phyloP scores from a whole-genome alignment of 2,113 vertebrate genomes.

The Ammodytes marinus region DNA sequence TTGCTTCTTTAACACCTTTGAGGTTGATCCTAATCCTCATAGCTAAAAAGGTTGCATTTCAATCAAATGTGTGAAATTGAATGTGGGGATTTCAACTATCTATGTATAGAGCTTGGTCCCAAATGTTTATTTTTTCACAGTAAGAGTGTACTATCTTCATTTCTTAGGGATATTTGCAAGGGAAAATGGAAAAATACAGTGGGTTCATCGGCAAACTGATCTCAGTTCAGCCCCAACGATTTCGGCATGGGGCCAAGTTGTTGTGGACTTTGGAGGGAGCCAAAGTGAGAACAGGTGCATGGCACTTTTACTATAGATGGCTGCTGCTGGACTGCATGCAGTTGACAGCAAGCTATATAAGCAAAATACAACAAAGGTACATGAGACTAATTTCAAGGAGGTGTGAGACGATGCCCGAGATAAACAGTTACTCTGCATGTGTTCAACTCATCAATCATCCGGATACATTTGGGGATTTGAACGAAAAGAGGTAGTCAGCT shows the following conservation, averaged over 20 bases:
- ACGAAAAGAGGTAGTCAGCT: constrained; percentile 59
- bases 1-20: constrained; percentile 33
- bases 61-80: constrained; percentile 32
- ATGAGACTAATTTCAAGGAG: constrained; percentile 35
- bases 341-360: constrained; percentile 15
- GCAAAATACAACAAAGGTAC: constrained; percentile 53
- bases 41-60: constrained; percentile 7
- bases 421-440: constrained; percentile 66
- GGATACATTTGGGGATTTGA: constrained; percentile 55
- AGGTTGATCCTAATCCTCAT: constrained; percentile 24
- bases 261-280: constrained; percentile 59
- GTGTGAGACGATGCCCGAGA: constrained; percentile 46
- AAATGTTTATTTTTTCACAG: not conserved
- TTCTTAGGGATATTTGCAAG: constrained; percentile 14
- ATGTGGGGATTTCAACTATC: constrained; percentile 8
- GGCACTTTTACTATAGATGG: constrained; percentile 30
- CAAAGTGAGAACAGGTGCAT: constrained; percentile 76
- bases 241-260: constrained; percentile 59
- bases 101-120: not conserved
- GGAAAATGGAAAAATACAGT: constrained; percentile 16
- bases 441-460: constrained; percentile 68
- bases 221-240: constrained; percentile 27
- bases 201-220: constrained; percentile 37
- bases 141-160: not conserved
- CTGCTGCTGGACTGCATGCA: constrained; percentile 11